Evolutionary conservation across 2,888 invertebrate genomes (phyloP).

Genomic region (Rhyacophila evoluta): DNA sequence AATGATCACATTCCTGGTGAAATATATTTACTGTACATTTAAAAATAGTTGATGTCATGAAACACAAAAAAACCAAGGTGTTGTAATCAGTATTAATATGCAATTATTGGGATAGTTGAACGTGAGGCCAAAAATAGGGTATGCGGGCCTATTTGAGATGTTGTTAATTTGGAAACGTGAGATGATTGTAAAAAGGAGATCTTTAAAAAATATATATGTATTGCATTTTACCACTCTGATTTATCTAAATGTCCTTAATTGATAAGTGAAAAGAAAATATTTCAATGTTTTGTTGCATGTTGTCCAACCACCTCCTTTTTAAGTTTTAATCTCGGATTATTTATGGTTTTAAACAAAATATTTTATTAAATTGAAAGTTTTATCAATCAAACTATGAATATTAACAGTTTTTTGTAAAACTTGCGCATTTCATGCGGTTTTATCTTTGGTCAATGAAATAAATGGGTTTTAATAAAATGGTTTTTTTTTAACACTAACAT

Average conservation of each 20-base stretch:
- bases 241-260: constrained; percentile 42
- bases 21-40: background rate
- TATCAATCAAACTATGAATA: constrained; percentile 45
- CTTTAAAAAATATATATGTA: constrained; percentile 37
- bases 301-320: constrained; percentile 45
- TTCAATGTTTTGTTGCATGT: constrained; percentile 38
- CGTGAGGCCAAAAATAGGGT: background rate
- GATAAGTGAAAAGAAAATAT: constrained; percentile 39
- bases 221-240: constrained; percentile 38
- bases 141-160: background rate
- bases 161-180: constrained; percentile 27
- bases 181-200: background rate
- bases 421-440: constrained; percentile 34
- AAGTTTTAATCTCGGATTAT: constrained; percentile 52
- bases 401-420: constrained; percentile 49
- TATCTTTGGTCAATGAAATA: constrained; percentile 43
- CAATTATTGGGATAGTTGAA: background rate
- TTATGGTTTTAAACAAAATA: constrained; percentile 41
- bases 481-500: too few species aligned
- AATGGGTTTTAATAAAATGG: constrained; percentile 40
- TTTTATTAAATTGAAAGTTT: constrained; percentile 46
- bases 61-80: background rate
- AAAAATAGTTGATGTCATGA: background rate
- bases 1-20: constrained; percentile 14
- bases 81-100: constrained; percentile 1